Evolutionary conservation across 2,888 invertebrate species (phyloP), one percentile per base, ranked within the genome.

Genomic region (Clusia tigrina): DNA sequence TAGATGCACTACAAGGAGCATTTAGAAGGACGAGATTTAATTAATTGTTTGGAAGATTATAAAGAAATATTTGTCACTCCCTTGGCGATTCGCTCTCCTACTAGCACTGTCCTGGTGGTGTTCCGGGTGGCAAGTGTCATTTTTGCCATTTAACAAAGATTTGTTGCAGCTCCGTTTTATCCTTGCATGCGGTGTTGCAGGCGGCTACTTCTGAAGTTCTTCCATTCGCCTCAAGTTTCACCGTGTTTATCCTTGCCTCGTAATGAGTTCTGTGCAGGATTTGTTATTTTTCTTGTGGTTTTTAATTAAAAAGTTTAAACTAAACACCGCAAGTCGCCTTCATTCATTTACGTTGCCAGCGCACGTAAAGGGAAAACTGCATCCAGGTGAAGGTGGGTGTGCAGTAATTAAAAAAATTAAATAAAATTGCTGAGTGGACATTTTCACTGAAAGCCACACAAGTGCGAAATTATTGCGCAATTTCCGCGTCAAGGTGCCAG

Each of bases 61-160:
- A 10, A 42, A 42, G n/a, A 48, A 5, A 20, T 48, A 48, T 48
- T 20, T 48, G 48, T 22, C 18, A 22, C 20, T 22, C 20, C 9
- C 3, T 48, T 22, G 22, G 48, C 48, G 9, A n/a, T 42, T n/a
- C 12, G 42, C 42, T 32, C 42, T 5, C 32, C 32, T 32, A 17
- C 42, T 42, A 17, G n/a, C 42, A 42, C 42, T 32, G 32, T 32
- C 32, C 6, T 32, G 32, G 6, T 32, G 6, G 12, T 9, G 6
- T 32, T 32, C 32, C 6, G 6, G 6, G 32, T 12, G 12, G 22
- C 20, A 48, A 48, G 48, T 48, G 48, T 48, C 48, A 48, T 48
- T 22, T n/a, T n/a, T 20, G 71, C 71, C 76, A 70, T 77, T n/a
- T 75, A 75, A 75, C 74, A 73, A 75, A 77, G 74, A 75, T 75